Evolutionary conservation across 2,888 invertebrate genomes (phyloP).

Genomic region (Drosophila lacicola): DNA sequence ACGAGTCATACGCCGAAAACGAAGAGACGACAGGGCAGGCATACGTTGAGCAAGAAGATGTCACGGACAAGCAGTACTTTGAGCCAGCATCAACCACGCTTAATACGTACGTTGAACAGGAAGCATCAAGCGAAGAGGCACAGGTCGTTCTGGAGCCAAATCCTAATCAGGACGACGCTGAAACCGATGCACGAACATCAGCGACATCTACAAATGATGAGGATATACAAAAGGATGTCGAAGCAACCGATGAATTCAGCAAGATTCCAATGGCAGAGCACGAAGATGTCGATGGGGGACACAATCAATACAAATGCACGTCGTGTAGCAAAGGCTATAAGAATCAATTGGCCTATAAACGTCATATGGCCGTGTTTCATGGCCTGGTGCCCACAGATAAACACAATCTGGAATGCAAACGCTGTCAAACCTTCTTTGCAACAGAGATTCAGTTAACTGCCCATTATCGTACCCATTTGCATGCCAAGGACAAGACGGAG

Average conservation of each 20-base stretch:
- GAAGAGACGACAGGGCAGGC: conserved; percentile 23
- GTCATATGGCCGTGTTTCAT: conserved; percentile 67
- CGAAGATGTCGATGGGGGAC: conserved; percentile 4
- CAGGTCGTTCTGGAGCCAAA: conserved; percentile 3
- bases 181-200: background rate
- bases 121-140: conserved; percentile 11
- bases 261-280: background rate
- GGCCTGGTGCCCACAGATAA: conserved; percentile 40
- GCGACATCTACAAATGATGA: conserved; percentile 6
- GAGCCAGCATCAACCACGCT: conserved; percentile 21
- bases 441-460: conserved; percentile 53
- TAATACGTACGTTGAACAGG: conserved; percentile 7
- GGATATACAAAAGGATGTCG: conserved; percentile 4
- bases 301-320: conserved; percentile 38
- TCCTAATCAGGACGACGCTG: background rate
- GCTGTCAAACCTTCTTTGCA: conserved; percentile 54
- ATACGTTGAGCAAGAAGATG: conserved; percentile 32
- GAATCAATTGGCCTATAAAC: conserved; percentile 50
- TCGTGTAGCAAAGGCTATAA: conserved; percentile 57
- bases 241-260: background rate
- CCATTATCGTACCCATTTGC: conserved; percentile 66
- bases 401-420: conserved; percentile 47
- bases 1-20: conserved; percentile 29
- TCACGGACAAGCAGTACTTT: conserved; percentile 12
- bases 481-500: conserved; percentile 57